phyloP scores from a whole-genome alignment of 2,113 vertebrate species.

The Nycticryphes semicollaris region DNA sequence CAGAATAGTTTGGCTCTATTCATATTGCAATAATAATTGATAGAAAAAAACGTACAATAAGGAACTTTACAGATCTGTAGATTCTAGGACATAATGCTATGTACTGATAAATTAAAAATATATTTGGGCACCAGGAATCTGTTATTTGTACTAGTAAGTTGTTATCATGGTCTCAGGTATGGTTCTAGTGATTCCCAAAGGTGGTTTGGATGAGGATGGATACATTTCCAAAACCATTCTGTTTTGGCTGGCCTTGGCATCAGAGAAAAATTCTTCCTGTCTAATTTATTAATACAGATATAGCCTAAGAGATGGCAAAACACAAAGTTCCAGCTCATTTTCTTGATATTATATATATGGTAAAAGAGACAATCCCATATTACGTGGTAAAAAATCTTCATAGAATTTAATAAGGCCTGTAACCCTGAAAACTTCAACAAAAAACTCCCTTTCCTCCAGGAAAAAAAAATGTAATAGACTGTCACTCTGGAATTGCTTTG shows the following conservation, averaged over 20 bases:
- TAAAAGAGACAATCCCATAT: not conserved
- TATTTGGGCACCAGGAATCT: not conserved
- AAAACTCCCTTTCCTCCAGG: not conserved
- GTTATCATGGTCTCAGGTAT: not conserved
- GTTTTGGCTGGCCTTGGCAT: not conserved
- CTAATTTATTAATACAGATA: not conserved
- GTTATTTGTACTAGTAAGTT: not conserved
- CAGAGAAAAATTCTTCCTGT: not conserved
- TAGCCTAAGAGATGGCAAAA: not conserved
- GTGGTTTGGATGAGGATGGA: not conserved
- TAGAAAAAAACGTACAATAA: not conserved
- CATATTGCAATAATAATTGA: not conserved
- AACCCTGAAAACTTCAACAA: not conserved
- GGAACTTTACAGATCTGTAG: not conserved
- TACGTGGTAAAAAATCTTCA: not conserved
- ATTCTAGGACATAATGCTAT: not conserved
- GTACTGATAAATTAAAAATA: not conserved
- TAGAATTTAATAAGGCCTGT: not conserved
- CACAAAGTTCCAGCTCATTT: not conserved
- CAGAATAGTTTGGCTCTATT: not conserved
- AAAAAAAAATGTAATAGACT: not conserved
- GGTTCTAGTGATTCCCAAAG: not conserved
- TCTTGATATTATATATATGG: not conserved
- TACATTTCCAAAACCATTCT: not conserved
- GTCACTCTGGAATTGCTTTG: not conserved